phyloP scores from a whole-genome alignment of 1,140 invertebrate species.

The Hirudo medicinalis region DNA sequence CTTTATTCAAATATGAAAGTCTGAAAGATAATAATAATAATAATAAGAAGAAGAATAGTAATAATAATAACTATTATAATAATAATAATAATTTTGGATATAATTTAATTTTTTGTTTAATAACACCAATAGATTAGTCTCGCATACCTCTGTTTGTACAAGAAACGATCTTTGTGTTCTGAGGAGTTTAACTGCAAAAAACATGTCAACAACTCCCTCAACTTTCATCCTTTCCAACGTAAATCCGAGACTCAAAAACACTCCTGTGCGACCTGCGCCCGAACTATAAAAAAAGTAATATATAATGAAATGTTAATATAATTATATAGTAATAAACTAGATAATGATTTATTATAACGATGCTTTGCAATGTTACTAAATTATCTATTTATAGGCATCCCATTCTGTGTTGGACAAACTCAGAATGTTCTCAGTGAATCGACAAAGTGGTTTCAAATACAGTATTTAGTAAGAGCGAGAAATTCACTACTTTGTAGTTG shows the following conservation, averaged over 20 bases:
- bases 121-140: too few relatives aligned
- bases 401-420: too few relatives aligned
- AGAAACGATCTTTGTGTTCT: constrained; percentile 92
- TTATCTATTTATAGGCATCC: background rate
- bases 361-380: background rate
- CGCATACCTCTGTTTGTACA: constrained; percentile 82
- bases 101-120: too few relatives aligned
- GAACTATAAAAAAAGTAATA: background rate
- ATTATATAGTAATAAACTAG: too few relatives aligned
- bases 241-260: constrained; percentile 75
- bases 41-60: too few relatives aligned
- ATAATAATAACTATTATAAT: too few relatives aligned
- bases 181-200: constrained; percentile 92
- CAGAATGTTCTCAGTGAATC: background rate
- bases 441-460: background rate
- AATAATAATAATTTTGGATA: too few relatives aligned
- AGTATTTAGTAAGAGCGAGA: background rate
- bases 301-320: too few relatives aligned
- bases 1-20: too few relatives aligned
- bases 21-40: too few relatives aligned
- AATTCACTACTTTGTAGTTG: too few relatives aligned
- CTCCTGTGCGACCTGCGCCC: constrained; percentile 9
- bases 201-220: constrained; percentile 96
- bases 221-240: constrained; percentile 97
- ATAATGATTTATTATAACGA: too few relatives aligned